Base-by-base conservation (phyloP, 2,888 invertebrate species). In the Tinea pellionella region DNA sequence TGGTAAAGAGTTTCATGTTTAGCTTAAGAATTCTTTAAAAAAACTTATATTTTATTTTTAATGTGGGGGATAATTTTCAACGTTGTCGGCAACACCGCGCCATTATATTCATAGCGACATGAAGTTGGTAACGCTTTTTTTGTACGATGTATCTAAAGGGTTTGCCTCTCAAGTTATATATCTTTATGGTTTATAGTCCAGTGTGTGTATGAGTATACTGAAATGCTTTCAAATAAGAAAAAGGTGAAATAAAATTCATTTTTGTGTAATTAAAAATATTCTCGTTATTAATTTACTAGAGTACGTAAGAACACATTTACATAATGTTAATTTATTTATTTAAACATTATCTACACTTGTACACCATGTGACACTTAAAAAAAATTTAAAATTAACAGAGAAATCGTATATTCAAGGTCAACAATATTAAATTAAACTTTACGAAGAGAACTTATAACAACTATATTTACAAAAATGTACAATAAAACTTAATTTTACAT, bases 291-390 rank as follows among this genome's bases (percentile, higher is more conserved):
- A 88, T 88, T 88, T 88, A 88, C 86, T 88, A 88, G 70, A 74
- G 78, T 87, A 88, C 88, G 88, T 87, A 88, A 88, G 88, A 88
- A 88, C 88, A 88, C 88, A 88, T 87, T 86, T 87, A 88, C 87
- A 88, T 79, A 85, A 85, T 88, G 87, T 88, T 88, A 88, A 81
- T 83, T n/a, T 77, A 76, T 80, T 82, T 76, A 76, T 74, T 85
- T 86, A 83, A 81, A 78, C 72, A 78, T 75, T 87, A 86, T 88
- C 84, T 87, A 88, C 86, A 86, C 83, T 85, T 88, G 82, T 88
- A 88, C 88, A 88, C 81, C 85, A 88, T 75, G 77, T 82, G 80
- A 84, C 85, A 78, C 84, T 83, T 86, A 83, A 62, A 67, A 75
- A 59, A 73, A 81, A 67, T 19, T 24, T 53, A 53, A 18, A 53